These are phyloP conservation scores for Sinonovacula constricta DNA, from an alignment of 1,140 invertebrate genomes.

Conservation along the genomic window DNA sequence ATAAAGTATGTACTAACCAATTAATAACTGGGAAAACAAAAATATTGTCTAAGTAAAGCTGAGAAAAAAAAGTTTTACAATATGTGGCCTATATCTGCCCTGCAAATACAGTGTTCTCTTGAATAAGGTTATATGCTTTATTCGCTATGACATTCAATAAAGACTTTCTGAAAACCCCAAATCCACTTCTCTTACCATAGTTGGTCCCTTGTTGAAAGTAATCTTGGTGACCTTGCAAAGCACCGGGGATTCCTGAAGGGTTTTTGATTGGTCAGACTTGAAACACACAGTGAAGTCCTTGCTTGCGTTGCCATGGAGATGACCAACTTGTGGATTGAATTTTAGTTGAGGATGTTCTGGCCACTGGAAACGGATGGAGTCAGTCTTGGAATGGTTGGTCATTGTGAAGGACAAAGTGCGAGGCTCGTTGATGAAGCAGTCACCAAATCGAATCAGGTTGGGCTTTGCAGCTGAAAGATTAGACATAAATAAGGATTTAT, in stretches of 20 bases:
- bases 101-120: no score
- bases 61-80: no score
- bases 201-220: slow-evolving; percentile 75
- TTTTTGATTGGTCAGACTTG: slow-evolving; percentile 69
- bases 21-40: no score
- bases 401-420: slow-evolving; percentile 74
- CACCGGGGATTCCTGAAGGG: slow-evolving; percentile 65
- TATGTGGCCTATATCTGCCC: no score
- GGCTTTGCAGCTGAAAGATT: slow-evolving; percentile 73
- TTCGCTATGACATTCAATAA: no score
- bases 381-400: slow-evolving; percentile 76
- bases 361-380: slow-evolving; percentile 75
- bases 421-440: slow-evolving; percentile 75
- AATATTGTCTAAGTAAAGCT: no score
- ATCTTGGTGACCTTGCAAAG: slow-evolving; percentile 75
- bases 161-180: background rate
- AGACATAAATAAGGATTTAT: no score
- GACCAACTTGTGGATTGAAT: slow-evolving; percentile 74
- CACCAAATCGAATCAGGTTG: slow-evolving; percentile 77
- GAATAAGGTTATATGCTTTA: no score
- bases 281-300: slow-evolving; percentile 78
- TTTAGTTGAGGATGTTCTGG: slow-evolving; percentile 71
- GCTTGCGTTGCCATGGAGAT: slow-evolving; percentile 71
- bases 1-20: no score
- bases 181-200: slow-evolving; percentile 57